Evolutionary conservation across 2,113 vertebrate genomes (phyloP).

Genomic region (Platichthys stellatus): DNA sequence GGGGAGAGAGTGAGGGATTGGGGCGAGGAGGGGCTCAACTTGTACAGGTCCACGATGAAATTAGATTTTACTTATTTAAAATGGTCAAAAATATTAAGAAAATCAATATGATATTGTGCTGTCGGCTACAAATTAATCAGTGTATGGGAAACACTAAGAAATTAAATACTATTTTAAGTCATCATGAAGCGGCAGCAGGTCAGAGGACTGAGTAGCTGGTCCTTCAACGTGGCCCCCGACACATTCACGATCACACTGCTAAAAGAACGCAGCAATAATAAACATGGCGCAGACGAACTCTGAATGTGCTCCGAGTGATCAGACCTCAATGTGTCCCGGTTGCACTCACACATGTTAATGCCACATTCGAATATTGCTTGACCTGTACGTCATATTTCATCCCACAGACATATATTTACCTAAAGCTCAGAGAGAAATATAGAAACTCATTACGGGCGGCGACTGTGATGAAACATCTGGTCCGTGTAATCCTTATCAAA

Average conservation of each 20-base stretch:
- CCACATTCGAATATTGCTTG: not conserved
- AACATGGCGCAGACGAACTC: too few relatives aligned
- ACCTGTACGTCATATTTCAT: not conserved
- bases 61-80: not conserved
- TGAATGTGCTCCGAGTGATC: not conserved
- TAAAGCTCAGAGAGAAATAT: not conserved
- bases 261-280: too few relatives aligned
- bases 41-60: not conserved
- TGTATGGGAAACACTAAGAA: not conserved
- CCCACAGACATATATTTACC: too few relatives aligned
- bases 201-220: not conserved
- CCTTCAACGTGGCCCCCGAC: not conserved
- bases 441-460: constrained; percentile 18
- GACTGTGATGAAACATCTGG: constrained; percentile 51
- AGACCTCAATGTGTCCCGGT: not conserved
- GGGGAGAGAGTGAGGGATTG: too few relatives aligned
- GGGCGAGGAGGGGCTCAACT: too few relatives aligned
- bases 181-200: not conserved
- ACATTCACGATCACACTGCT: too few relatives aligned
- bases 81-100: not conserved
- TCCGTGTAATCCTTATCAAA: constrained; percentile 39
- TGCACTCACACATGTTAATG: not conserved
- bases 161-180: not conserved
- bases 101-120: not conserved
- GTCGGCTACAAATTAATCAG: too few relatives aligned